Conservation (phyloP, 2,113 vertebrate genomes). For the Gracilinanus agilis region DNA sequence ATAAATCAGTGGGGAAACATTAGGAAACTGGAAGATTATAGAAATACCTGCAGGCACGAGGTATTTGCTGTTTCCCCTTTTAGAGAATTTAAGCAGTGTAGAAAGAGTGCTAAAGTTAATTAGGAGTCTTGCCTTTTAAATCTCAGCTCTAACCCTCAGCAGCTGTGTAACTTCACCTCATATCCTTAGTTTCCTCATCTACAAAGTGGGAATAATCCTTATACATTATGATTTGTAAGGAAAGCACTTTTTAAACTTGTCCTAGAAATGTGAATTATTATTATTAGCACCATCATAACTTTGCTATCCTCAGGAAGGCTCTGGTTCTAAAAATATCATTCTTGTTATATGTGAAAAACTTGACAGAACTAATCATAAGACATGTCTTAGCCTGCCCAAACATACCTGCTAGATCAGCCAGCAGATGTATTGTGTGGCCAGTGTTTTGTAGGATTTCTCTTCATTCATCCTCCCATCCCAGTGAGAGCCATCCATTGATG, state of each 20-base stretch:
- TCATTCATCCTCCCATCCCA: not conserved
- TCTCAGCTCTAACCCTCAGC: not conserved
- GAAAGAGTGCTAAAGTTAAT: not conserved
- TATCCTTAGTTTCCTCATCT: not conserved
- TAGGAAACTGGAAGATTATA: not conserved
- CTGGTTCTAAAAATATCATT: not conserved
- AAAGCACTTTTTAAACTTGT: not conserved
- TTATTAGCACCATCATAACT: not conserved
- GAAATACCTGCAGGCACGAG: not conserved
- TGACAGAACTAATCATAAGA: not conserved
- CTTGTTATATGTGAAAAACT: not conserved
- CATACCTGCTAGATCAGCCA: not conserved
- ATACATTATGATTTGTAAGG: not conserved
- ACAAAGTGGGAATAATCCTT: not conserved
- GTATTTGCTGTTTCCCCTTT: not conserved
- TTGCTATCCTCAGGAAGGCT: not conserved
- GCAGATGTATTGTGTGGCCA: not conserved
- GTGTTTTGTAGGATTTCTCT: not conserved
- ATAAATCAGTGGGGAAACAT: not conserved
- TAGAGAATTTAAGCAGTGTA: not conserved
- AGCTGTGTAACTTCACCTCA: not conserved
- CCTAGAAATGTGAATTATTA: not conserved
- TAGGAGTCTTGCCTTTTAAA: not conserved
- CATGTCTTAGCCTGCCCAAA: not conserved
- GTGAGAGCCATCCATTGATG: too few relatives aligned